Base-by-base conservation (phyloP, 2,797 vertebrate genomes). In the Chloroceryle inda region DNA sequence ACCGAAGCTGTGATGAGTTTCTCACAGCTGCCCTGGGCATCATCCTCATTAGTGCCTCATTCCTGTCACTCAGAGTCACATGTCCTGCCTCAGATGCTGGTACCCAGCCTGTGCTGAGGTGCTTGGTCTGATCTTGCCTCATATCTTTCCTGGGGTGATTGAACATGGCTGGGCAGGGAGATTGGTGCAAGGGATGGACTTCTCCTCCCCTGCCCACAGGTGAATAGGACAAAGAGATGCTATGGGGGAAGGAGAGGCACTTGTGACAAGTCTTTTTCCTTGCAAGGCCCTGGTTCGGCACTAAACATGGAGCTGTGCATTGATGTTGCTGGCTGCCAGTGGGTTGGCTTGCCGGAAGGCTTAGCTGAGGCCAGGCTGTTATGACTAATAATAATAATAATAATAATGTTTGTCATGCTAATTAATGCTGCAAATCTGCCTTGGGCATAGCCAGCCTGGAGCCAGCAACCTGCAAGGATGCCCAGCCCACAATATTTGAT, bases 321-420 rank as follows among this genome's bases (percentile, higher is more conserved):
- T 81, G 58, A 62, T 0, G 0, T 58, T 78, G n/a, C 75, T 67
- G 79, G 21, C 56, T 78, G 37, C 11, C 16, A 86, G 44, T 1
- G 2, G 58, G 22, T 67, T 10, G 19, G 35, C 49, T 76, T 73
- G 67, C 58, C 3, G 5, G 53, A 42, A 77, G 79, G 38, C 62
- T 93, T 89, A 94, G 73, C 74, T 12, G 8, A 73, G 93, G 42
- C 66, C 66, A 0, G 12, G 77, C 73, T 88, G 73, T 94, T 86
- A 93, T 79, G 90, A 93, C 80, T 95, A 88, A 62, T 85, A 68
- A 56, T 67, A 85, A 40, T 85, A 87, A 79, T 92, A 68, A 62
- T 67, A 85, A 44, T 85, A 85, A 85, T 92, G 83, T 93, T 96
- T 94, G 74, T 88, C 78, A 38, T 91, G 71, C 80, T 96, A 96